phyloP scores from a whole-genome alignment of 2,113 vertebrate species.

The Pedetes capensis region DNA sequence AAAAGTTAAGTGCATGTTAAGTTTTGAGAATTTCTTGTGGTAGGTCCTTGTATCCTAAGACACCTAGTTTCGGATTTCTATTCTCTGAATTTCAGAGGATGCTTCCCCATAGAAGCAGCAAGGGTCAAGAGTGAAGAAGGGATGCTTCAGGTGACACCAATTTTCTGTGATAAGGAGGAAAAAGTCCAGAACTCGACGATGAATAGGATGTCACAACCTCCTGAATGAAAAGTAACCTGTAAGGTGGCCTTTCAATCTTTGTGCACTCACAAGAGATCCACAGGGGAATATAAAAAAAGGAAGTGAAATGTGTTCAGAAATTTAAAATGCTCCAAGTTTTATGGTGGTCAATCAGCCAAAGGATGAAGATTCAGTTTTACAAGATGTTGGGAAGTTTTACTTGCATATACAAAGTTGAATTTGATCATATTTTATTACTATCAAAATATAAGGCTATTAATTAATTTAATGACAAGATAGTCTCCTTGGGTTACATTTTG shows the following conservation, averaged over 20 bases:
- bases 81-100: background rate
- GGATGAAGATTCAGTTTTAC: background rate
- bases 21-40: background rate
- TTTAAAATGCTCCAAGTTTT: background rate
- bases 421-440: background rate
- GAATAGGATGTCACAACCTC: background rate
- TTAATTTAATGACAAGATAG: background rate
- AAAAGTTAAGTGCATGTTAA: background rate
- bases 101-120: background rate
- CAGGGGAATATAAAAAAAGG: background rate
- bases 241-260: background rate
- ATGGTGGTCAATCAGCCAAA: background rate
- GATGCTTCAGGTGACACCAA: background rate
- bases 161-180: background rate
- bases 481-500: background rate
- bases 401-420: background rate
- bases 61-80: background rate
- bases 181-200: background rate
- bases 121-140: background rate
- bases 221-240: slow-evolving; percentile 20
- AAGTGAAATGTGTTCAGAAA: background rate
- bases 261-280: background rate
- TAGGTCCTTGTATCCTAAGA: background rate
- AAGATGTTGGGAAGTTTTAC: background rate
- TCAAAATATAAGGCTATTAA: background rate